Base-by-base conservation (phyloP, 2,797 vertebrate species). In the Apodemus agrarius region DNA sequence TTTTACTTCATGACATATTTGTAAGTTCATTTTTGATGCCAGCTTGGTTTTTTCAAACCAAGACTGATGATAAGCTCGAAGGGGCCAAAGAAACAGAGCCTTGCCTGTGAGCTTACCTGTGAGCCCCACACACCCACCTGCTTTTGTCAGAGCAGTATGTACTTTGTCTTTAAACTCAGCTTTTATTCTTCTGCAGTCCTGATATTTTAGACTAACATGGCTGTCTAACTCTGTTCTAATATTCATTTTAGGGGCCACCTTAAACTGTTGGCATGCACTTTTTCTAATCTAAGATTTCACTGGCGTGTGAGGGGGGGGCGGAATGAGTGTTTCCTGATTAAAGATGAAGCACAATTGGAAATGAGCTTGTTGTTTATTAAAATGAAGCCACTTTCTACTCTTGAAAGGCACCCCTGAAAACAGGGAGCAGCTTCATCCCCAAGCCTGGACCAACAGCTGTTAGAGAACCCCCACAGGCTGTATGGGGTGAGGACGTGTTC, bases 41-140 rank as follows among this genome's bases (percentile, higher is more conserved):
- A n/a, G 46, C 26, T 57, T 83, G 79, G 83, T 91, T 52, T 91
- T 93, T 95, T 83, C 61, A 88, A 92, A 91, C 37, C 87, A 95
- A 40, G 10, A 10, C 76, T 91, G 89, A 95, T 93, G 61, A 67
- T 75, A 46, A 91, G 82, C 72, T 87, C 81, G 22, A 89, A 46
- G 31, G 59, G 40, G 57, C 54, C 69, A 90, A 91, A n/a, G 40
- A 95, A 89, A n/a, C 29, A 76, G n/a, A n/a, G n/a, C n/a, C n/a
- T n/a, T n/a, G n/a, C n/a, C n/a, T n/a, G n/a, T n/a, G n/a, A n/a
- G n/a, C 29, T 49, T 46, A 34, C 26, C 57, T 43, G 1, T 9
- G 46, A 84, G 19, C 14, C 89, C 37, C 3, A 57, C 34, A n/a
- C 2, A 65, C 43, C 52, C 37, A 43, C 29, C 63, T 75, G 57